Evolutionary conservation across 2,797 vertebrate species (phyloP), one percentile per base, ranked within the genome.

Genomic region (Gadopsis marmoratus): DNA sequence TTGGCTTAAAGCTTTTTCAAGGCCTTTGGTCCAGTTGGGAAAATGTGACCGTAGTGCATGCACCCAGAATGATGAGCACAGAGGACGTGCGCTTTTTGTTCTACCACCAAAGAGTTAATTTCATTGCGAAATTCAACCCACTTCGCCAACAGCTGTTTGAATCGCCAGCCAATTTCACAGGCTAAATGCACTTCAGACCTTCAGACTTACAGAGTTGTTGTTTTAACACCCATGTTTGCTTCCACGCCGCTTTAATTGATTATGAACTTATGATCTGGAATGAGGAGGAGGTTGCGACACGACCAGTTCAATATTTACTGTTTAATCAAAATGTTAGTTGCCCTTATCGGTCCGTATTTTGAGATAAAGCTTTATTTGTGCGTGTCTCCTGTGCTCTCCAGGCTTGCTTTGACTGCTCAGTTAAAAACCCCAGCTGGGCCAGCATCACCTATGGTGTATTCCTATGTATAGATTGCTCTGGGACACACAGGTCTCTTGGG

Each of bases 371-470:
- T 50, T 47, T 21, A 21, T 74, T 59, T 23, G 31, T 5, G 3
- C 14, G 16, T 23, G 2, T 71, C 1, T 29, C 16, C 2, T 74
- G 21, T 71, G 3, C 19, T 66, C 31, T 72, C 2, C 43, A 99
- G 98, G 92, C 93, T 4, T 99, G 98, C 82, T 99, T 99, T 81
- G 98, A 99, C 85, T 99, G 98, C 2, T 94, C 96, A 23, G 95
- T 97, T 0, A 99, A 99, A 89, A 99, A 98, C 72, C 98, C 98
- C 48, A 99, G 97, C 88, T 99, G 98, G 98, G 97, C 98, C 4
- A 99, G 98, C 92, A 95, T 99, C 90, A 98, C 97, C 1, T 97
- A 99, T 0, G 98, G 98, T 6, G 97, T 99, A 17, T 99, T 99
- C 37, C 93, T 99, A 0, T 99, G 98, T 68, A 99, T 99, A 4